Base-by-base conservation (phyloP, 1,140 invertebrate species). In the Trinorchestia longiramus region DNA sequence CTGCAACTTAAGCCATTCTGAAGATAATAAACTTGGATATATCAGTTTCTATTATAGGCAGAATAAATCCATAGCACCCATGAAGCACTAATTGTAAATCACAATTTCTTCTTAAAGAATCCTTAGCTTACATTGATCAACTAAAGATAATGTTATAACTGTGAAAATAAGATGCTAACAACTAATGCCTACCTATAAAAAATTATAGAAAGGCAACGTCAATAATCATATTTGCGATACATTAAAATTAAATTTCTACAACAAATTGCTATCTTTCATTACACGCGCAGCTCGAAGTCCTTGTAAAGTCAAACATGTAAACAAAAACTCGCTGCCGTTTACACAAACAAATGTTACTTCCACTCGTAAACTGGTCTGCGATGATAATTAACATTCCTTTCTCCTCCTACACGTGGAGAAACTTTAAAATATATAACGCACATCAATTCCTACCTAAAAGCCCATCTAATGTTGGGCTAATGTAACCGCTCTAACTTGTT, bases 41-140 rank as follows among this genome's bases (percentile, higher is more conserved):
- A 28, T 28, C 62, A 77, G 36, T 77, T 77, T 77, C 62, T 36
- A 77, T 77, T 28, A 77, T 77, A 77, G 36, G 15, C 88, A 90
- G n/a, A 42, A 42, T 90, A 41, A n/a, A 15, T 90, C 36, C 92
- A 94, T 94, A 94, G 92, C 92, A 94, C 92, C 92, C 92, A 45
- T 45, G 40, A 94, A 94, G 92, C 92, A 94, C 92, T 94, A 94
- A 94, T 94, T 47, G 1, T 94, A 94, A 94, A 94, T 94, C 92
- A 94, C 92, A 94, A 94, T 94, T 94, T 94, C 43, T 94, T 45
- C 92, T 43, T 94, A 47, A 47, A 47, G 62, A 19, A 44, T 92
- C 36, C 92, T 94, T 94, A 94, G 40, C 43, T 94, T 94, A 94
- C 41, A 36, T 90, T 15, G 47, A 53, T 19, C 47, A 53, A 53